A percentile compares a stretch with the other conserved stretches of the same genome.
These are phyloP conservation scores for Myiotriccus ornatus DNA, from an alignment of 2,797 vertebrate genomes.

Conservation along the genomic window DNA sequence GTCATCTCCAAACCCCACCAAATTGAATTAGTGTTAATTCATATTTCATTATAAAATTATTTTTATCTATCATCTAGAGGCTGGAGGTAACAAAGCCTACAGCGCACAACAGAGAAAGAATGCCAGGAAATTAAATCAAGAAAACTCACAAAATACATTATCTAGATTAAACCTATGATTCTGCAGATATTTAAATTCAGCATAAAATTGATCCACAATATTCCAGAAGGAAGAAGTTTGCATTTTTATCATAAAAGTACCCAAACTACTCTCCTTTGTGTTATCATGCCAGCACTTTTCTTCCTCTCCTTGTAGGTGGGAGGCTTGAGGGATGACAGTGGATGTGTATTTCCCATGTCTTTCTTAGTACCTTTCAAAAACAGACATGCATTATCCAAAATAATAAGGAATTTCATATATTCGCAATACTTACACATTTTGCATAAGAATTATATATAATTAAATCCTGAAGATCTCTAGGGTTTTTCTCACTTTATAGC, in stretches of 20 bases:
- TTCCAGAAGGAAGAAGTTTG: background rate
- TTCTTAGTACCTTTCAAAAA: background rate
- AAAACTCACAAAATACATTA: constrained; percentile 35
- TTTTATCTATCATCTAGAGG: constrained; percentile 27
- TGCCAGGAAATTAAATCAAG: constrained; percentile 39
- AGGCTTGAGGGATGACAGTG: background rate
- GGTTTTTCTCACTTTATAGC: background rate
- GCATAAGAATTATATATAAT: background rate
- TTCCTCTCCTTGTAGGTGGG: background rate
- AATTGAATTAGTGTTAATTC: constrained; percentile 55
- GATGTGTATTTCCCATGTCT: background rate
- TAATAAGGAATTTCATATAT: background rate
- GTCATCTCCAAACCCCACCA: constrained; percentile 21
- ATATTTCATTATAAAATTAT: constrained; percentile 49
- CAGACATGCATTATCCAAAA: background rate
- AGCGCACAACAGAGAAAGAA: background rate
- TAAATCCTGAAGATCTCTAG: background rate
- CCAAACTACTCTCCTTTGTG: background rate
- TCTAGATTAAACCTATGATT: constrained; percentile 35
- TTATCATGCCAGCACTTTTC: background rate
- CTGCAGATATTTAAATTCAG: constrained; percentile 52
- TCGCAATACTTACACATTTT: background rate
- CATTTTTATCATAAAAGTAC: background rate
- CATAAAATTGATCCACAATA: background rate
- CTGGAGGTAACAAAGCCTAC: background rate